Conservation (phyloP, 2,888 invertebrate genomes). For the Sesia apiformis region DNA sequence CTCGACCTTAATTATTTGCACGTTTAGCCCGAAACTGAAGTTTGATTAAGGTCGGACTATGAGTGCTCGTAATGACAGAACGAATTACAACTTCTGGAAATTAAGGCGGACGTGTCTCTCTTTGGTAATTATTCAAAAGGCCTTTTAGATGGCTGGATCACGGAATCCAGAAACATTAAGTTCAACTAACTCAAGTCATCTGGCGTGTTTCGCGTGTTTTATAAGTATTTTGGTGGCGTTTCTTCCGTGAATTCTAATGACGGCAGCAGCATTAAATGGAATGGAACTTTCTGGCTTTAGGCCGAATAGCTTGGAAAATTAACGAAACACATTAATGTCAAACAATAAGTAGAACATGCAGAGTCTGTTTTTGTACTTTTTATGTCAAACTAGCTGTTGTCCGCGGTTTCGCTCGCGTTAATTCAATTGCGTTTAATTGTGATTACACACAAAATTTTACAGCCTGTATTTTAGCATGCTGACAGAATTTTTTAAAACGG, state of each 20-base stretch:
- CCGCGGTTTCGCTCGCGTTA: too few relatives aligned
- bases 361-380: too few relatives aligned
- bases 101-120: conserved; percentile 31
- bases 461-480: too few relatives aligned
- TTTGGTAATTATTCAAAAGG: conserved; percentile 30
- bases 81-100: conserved; percentile 32
- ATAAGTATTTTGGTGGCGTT: background rate
- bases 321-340: too few relatives aligned
- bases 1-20: conserved; percentile 1
- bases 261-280: background rate
- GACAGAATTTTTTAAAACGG: too few relatives aligned
- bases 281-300: too few relatives aligned
- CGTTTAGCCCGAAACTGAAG: background rate
- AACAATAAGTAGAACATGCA: too few relatives aligned
- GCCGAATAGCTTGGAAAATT: too few relatives aligned
- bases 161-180: conserved; percentile 29
- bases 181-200: conserved; percentile 18
- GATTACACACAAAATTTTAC: too few relatives aligned
- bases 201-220: conserved; percentile 19
- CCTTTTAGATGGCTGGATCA: conserved; percentile 28
- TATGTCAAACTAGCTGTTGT: too few relatives aligned
- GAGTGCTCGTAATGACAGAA: conserved; percentile 22
- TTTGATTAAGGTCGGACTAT: conserved; percentile 15
- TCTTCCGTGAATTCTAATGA: background rate
- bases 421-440: too few relatives aligned